Evolutionary conservation across 1,140 invertebrate species (phyloP), one percentile per base, ranked within the genome.

Genomic region (Psilanteris sp.): DNA sequence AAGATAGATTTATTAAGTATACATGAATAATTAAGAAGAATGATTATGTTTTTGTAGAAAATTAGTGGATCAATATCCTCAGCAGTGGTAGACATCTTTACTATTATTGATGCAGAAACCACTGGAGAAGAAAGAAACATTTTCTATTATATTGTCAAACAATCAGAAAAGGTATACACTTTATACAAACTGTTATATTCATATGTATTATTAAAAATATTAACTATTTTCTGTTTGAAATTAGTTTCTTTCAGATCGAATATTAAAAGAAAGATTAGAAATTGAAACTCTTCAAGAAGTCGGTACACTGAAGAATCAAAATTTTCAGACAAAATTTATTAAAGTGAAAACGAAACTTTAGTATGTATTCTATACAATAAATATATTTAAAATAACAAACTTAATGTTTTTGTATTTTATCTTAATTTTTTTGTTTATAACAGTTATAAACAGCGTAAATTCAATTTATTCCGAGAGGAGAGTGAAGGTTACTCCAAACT

Each of bases 371-470:
- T 9, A 1, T 36, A 1, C 4, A 29, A 24, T 61, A 32, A 13
- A 20, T 3, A 10, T 9, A 39, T 50, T 55, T 44, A 36, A 9
- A 11, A 20, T 3, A 20, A 27, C 8, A 8, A 1, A 7, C 7
- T 27, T 27, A n/a, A n/a, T n/a, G 26, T 20, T 6, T 20, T 27
- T 14, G 13, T 62, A 46, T 64, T 41, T 59, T 39, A 43, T 36
- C n/a, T 36, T 59, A 57, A 68, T 55, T 81, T 92, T 93, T n/a
- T n/a, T n/a, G n/a, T n/a, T n/a, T n/a, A n/a, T n/a, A n/a, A 70
- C 88, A 99, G 97, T 87, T 99, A 99, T 86, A 99, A 99, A 86
- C 98, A 99, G 86, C 93, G 97, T 76, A 99, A 99, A 82, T 99
- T 99, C 86, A 99, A 99, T 90, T 90, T 99, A 59, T 96, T 99